These are phyloP conservation scores for Xenentodon cancila DNA, from an alignment of 2,797 vertebrate species.

Conservation along the genomic window DNA sequence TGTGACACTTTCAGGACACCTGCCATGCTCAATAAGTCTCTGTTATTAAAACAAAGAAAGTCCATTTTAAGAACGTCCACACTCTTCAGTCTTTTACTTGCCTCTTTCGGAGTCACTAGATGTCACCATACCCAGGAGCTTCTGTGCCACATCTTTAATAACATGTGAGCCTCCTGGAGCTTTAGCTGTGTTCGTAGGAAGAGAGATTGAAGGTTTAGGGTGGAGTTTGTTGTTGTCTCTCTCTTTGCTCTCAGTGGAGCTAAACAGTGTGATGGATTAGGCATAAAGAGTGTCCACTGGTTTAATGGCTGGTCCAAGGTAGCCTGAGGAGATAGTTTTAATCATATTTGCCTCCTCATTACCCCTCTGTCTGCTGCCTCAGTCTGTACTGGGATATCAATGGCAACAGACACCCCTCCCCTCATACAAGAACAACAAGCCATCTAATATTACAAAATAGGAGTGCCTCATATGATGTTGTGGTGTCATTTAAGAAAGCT, in stretches of 20 bases:
- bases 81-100: not conserved
- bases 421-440: conserved; percentile 39
- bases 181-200: conserved; percentile 58
- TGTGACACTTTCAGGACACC: not conserved
- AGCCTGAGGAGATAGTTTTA: conserved; percentile 80
- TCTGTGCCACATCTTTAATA: conserved; percentile 67
- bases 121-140: conserved; percentile 25
- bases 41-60: not conserved
- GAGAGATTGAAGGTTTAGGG: conserved; percentile 43
- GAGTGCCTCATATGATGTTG: conserved; percentile 7
- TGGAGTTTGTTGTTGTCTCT: conserved; percentile 54
- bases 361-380: conserved; percentile 75
- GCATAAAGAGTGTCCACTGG: conserved; percentile 67
- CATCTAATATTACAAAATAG: conserved; percentile 20
- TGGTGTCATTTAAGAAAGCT: conserved; percentile 9
- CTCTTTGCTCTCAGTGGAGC: conserved; percentile 67
- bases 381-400: conserved; percentile 63
- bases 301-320: conserved; percentile 78
- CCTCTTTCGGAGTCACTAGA: conserved; percentile 13
- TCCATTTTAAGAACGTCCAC: not conserved
- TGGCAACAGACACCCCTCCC: conserved; percentile 29
- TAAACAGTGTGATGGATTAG: conserved; percentile 78
- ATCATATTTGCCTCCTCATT: conserved; percentile 84
- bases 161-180: conserved; percentile 59
- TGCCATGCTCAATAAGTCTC: not conserved